These are phyloP conservation scores for Edolisoma coerulescens DNA, from an alignment of 2,113 vertebrate genomes.

Conservation along the genomic window DNA sequence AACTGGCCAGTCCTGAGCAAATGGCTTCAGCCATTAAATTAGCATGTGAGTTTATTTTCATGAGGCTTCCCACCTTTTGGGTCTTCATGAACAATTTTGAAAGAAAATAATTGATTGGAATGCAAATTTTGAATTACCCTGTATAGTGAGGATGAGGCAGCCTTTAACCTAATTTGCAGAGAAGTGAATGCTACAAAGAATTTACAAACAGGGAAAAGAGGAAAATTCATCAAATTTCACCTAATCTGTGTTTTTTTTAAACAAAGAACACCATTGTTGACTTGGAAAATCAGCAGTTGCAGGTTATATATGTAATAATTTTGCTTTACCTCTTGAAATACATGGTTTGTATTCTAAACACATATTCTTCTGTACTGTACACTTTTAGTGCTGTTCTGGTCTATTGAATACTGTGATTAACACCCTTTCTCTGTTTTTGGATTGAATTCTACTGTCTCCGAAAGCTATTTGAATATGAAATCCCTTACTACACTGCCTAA, in stretches of 20 bases:
- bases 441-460: background rate
- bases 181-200: background rate
- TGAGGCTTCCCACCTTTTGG: background rate
- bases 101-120: background rate
- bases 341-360: background rate
- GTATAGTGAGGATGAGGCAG: background rate
- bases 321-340: background rate
- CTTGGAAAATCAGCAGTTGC: background rate
- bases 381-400: background rate
- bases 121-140: background rate
- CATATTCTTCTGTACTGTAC: background rate
- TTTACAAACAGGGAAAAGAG: background rate
- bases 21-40: background rate
- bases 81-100: background rate
- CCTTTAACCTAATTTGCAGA: background rate
- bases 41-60: background rate
- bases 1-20: background rate
- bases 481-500: background rate
- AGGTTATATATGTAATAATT: background rate
- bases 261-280: background rate
- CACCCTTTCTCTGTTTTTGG: background rate
- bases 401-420: background rate
- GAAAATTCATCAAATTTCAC: background rate
- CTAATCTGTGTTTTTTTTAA: background rate
- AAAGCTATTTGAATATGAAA: background rate